These are phyloP conservation scores for Polylopha cassiicola DNA, from an alignment of 2,888 invertebrate species.

Conservation along the genomic window DNA sequence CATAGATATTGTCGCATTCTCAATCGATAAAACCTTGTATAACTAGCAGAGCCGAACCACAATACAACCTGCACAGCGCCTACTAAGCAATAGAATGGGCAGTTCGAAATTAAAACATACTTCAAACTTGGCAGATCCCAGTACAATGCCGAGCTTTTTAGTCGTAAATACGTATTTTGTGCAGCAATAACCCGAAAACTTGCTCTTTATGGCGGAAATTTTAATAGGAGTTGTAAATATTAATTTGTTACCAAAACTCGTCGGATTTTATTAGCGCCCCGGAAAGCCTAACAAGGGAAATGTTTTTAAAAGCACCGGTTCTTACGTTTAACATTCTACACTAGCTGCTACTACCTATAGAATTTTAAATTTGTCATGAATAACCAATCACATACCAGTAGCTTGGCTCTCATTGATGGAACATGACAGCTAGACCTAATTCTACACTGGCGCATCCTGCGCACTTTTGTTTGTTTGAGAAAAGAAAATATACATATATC, in stretches of 20 bases:
- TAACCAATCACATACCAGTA: neutral
- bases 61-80: too few species aligned
- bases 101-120: constrained; percentile 16
- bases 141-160: constrained; percentile 28
- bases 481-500: too few species aligned
- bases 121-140: constrained; percentile 20
- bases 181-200: constrained; percentile 23
- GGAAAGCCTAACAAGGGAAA: constrained; percentile 27
- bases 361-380: neutral
- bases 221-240: constrained; percentile 35
- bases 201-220: constrained; percentile 31
- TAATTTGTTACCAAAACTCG: constrained; percentile 33
- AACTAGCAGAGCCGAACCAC: neutral
- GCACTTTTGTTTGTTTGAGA: too few species aligned
- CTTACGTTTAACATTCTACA: constrained; percentile 14
- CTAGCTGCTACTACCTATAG: neutral
- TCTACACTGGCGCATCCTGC: too few species aligned
- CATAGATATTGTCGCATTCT: too few species aligned
- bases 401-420: too few species aligned
- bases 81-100: too few species aligned
- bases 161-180: constrained; percentile 33
- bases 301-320: constrained; percentile 25
- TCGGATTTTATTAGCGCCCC: constrained; percentile 27
- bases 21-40: neutral
- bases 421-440: too few species aligned